These are phyloP conservation scores for Ptychochromis oligacanthus DNA, from an alignment of 2,113 vertebrate species.

Conservation along the genomic window DNA sequence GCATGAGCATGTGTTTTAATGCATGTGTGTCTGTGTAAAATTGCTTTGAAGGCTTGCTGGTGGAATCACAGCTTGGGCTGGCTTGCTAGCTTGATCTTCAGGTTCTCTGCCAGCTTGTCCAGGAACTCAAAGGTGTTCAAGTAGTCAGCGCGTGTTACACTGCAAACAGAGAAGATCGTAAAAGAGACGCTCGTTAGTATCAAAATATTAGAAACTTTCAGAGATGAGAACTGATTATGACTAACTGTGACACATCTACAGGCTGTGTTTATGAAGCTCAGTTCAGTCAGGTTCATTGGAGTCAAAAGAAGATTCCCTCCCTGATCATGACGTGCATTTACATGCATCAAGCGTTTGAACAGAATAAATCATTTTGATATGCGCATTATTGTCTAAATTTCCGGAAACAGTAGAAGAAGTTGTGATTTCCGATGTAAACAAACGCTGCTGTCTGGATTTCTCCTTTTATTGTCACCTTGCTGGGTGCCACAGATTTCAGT, in stretches of 20 bases:
- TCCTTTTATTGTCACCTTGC: too few species aligned
- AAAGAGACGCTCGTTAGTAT: neutral
- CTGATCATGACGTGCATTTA: too few species aligned
- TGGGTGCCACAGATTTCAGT: too few species aligned
- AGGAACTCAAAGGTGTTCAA: constrained; percentile 97
- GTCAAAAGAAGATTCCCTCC: neutral
- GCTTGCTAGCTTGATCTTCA: constrained; percentile 86
- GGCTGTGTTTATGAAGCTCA: neutral
- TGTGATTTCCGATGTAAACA: too few species aligned
- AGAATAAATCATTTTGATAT: too few species aligned
- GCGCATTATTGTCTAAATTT: too few species aligned
- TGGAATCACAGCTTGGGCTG: constrained; percentile 86
- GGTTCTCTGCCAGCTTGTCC: constrained; percentile 95
- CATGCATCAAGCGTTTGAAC: too few species aligned
- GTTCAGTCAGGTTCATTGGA: neutral
- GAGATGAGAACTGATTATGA: neutral
- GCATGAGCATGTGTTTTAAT: constrained; percentile 6
- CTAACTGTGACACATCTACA: neutral
- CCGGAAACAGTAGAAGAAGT: too few species aligned
- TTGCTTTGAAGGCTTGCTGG: neutral
- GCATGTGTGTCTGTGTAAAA: constrained; percentile 1
- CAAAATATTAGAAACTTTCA: neutral
- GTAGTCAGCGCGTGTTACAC: constrained; percentile 90
- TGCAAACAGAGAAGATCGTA: constrained; percentile 57
- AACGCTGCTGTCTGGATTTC: too few species aligned